These are phyloP conservation scores for Dascyllus trimaculatus DNA, from an alignment of 2,113 vertebrate genomes.

Conservation along the genomic window DNA sequence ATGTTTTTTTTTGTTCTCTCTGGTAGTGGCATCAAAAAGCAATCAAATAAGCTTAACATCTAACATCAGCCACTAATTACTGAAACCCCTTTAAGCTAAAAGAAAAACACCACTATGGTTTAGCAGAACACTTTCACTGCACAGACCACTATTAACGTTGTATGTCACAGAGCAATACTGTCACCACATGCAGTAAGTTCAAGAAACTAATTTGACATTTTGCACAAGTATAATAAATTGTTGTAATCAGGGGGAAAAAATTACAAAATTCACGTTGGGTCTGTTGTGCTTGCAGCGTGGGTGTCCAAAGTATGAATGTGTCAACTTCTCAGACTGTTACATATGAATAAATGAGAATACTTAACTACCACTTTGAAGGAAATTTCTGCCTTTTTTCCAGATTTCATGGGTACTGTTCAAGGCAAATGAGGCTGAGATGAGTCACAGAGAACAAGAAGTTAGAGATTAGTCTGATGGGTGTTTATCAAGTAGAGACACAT, in stretches of 20 bases:
- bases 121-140: neutral
- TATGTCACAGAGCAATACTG: neutral
- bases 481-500: too few relatives aligned
- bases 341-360: neutral
- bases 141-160: neutral
- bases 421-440: too few relatives aligned
- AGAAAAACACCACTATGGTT: neutral
- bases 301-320: too few relatives aligned
- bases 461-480: too few relatives aligned
- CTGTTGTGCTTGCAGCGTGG: neutral
- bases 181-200: neutral
- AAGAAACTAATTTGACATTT: neutral
- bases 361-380: too few relatives aligned
- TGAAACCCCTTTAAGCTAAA: too few relatives aligned
- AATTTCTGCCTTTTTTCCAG: too few relatives aligned
- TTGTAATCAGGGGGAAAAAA: slow-evolving; percentile 1
- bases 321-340: too few relatives aligned
- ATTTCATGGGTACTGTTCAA: too few relatives aligned
- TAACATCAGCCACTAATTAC: too few relatives aligned
- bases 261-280: neutral
- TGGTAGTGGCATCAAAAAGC: neutral
- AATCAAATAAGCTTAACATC: neutral
- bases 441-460: too few relatives aligned
- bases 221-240: neutral
- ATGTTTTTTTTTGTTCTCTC: neutral